Evolutionary conservation across 2,888 invertebrate genomes (phyloP), one percentile per base, ranked within the genome.

Genomic region (Anaspis maculata): DNA sequence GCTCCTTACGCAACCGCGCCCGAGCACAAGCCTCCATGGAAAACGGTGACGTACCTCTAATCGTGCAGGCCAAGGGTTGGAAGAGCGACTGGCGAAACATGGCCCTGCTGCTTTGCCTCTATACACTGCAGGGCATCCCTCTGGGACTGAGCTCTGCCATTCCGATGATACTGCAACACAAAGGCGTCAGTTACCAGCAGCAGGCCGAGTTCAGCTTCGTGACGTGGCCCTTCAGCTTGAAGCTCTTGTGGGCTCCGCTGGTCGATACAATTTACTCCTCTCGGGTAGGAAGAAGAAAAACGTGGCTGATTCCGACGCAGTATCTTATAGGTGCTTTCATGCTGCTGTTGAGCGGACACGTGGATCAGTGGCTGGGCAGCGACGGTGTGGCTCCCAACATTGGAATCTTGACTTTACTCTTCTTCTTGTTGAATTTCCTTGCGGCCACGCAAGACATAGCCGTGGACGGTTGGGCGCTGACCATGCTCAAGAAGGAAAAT

Each of bases 381-480:
- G 35, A 30, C 2, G 57, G 42, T 2, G 52, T 44, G 1, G 46
- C 52, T 15, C 86, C 89, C 0, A 81, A 85, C 52, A 85, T 91
- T 48, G 74, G 71, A 35, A 62, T 83, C 28, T 70, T 98, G 14
- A 96, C 96, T 1, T 56, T 76, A 9, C 71, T 90, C 37, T 99
- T 99, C 68, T 87, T 97, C 61, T 70, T 79, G 33, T 70, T 98
- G 2, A 97, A 96, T 59, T 95, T 97, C 57, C 70, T 99, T 51
- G 97, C 97, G 3, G 97, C 98, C 2, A 98, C 98, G 2, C 98
- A 99, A 70, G 98, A 99, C 64, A 96, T 98, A 56, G 97, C 95
- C 10, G 97, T 99, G 0, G 98, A 99, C 70, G 98, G 98, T 13
- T 99, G 98, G 98, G 98, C 98, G 1, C 70, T 99, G 7, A 98